Base-by-base conservation (phyloP, 2,888 invertebrate species). In the Machimus atricapillus region DNA sequence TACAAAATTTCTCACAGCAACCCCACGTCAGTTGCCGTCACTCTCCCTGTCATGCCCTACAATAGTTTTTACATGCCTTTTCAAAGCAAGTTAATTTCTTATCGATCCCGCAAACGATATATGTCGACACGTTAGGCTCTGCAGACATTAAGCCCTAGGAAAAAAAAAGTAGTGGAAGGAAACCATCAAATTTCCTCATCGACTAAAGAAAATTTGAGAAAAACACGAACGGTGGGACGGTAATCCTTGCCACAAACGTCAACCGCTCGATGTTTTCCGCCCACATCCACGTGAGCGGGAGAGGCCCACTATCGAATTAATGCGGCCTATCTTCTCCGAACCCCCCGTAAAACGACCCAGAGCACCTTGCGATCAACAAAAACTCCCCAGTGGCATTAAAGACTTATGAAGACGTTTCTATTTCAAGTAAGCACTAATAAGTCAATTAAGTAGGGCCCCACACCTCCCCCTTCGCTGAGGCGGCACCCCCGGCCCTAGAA, bases 331-430 rank as follows among this genome's bases (percentile, higher is more conserved):
- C 23, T 23, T 9, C 27, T 12, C 23, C 27, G 0, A n/a, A 12
- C 52, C 5, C 14, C 52, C 56, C 31, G 52, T 19, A 27, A 79
- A 31, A 16, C 31, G 12, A 27, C 14, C 46, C 14, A 16, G 56
- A 40, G 43, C 79, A 79, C 52, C 37, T 79, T 52, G 27, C 31
- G 23, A 79, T 40, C 23, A 40, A 52, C 23, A 31, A 79, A 79
- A 79, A 79, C 52, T 79, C 79, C 79, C 40, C 52, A 23, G 27
- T 0, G 27, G 79, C 31, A 66, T 83, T 83, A 83, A 66, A 83
- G 66, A 37, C 52, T 58, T 66, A 83, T 83, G 58, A 83, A 83
- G 82, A 83, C 66, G 66, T 83, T 66, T 58, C 58, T 83, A 83
- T 46, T 83, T 66, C 82, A 66, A 37, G 58, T 34, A 66, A 83